Evolutionary conservation across 2,797 vertebrate species (phyloP).

Genomic region (Mallotus villosus): DNA sequence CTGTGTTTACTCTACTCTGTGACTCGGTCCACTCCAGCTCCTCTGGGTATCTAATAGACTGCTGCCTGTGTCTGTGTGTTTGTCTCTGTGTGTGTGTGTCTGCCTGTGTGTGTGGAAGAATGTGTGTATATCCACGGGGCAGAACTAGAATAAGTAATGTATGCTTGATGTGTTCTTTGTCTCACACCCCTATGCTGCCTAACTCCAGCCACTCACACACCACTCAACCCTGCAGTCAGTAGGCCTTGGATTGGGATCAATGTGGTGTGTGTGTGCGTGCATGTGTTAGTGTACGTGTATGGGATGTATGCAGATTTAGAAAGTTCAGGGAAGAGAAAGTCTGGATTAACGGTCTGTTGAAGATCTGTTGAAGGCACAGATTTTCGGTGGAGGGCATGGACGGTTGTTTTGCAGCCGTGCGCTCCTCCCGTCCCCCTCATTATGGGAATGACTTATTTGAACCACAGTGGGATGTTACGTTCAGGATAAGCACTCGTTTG

Average conservation of each 20-base stretch:
- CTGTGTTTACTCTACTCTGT: conserved; percentile 36
- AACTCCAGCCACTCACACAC: neutral
- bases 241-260: conserved; percentile 19
- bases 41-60: neutral
- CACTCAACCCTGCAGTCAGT: conserved; percentile 11
- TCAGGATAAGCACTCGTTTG: conserved; percentile 49
- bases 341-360: conserved; percentile 32
- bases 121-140: conserved; percentile 5
- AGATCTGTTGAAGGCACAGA: no score
- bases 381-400: conserved; percentile 13
- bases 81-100: conserved; percentile 11
- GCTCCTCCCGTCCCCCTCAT: conserved; percentile 27
- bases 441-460: conserved; percentile 47
- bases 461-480: conserved; percentile 30
- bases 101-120: neutral
- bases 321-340: neutral
- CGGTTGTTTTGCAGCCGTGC: neutral
- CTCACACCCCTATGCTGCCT: conserved; percentile 4
- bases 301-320: neutral
- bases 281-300: neutral
- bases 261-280: conserved; percentile 2
- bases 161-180: conserved; percentile 39
- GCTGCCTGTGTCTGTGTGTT: conserved; percentile 12
- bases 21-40: neutral
- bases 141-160: conserved; percentile 32